These are phyloP conservation scores for Rynchops niger DNA, from an alignment of 2,113 vertebrate species.

Conservation along the genomic window DNA sequence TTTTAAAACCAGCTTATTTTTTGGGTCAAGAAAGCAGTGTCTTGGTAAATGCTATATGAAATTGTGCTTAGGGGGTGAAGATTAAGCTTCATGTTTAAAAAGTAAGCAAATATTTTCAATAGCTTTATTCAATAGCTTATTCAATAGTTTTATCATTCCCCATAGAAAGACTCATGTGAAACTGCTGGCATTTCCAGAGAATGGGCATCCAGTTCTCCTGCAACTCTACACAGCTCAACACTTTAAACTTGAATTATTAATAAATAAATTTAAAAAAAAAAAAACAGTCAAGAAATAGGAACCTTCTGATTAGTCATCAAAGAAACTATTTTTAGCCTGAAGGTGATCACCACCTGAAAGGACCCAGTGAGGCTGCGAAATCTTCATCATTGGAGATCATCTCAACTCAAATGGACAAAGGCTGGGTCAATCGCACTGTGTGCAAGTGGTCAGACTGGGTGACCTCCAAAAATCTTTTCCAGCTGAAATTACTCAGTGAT, in stretches of 20 bases:
- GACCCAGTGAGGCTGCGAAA: neutral
- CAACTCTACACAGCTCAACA: neutral
- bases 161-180: neutral
- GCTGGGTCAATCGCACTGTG: neutral
- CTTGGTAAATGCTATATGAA: neutral
- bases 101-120: neutral
- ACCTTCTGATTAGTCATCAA: neutral
- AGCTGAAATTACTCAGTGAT: neutral
- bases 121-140: neutral
- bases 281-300: neutral
- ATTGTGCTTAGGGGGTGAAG: neutral
- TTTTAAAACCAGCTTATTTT: neutral
- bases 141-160: neutral
- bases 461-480: neutral
- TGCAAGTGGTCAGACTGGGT: neutral
- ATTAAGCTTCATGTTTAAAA: neutral
- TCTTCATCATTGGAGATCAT: accelerated
- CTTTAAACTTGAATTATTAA: neutral
- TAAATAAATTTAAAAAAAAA: neutral
- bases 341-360: neutral
- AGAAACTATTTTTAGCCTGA: neutral
- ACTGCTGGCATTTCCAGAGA: neutral
- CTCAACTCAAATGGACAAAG: neutral
- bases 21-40: neutral
- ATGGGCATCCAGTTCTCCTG: neutral